A percentile compares a stretch with the other conserved stretches of the same genome.
Evolutionary conservation across 2,888 invertebrate species (phyloP).

Genomic region (Lottia gigantea): DNA sequence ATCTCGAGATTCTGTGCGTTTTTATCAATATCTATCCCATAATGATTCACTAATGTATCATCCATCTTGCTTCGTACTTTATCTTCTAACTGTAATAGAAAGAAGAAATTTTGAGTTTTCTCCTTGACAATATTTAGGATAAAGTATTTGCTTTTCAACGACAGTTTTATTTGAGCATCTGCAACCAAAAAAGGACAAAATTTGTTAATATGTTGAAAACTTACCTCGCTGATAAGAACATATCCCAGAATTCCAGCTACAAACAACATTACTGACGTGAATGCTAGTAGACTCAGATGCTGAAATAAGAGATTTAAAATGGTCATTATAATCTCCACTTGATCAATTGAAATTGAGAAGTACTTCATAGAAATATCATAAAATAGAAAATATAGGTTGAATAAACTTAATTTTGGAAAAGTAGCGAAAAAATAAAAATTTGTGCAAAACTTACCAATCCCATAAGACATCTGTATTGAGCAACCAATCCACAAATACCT

Average conservation of each 20-base stretch:
- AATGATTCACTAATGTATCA: conserved; percentile 39
- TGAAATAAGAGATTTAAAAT: too few relatives aligned
- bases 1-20: conserved; percentile 33
- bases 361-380: neutral
- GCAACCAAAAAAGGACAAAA: neutral
- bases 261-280: conserved; percentile 52
- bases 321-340: too few relatives aligned
- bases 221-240: conserved; percentile 53
- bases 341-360: neutral
- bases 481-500: conserved; percentile 44
- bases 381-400: neutral
- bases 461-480: conserved; percentile 50
- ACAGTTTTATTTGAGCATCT: too few relatives aligned
- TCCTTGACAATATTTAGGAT: too few relatives aligned
- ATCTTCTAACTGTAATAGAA: conserved; percentile 50
- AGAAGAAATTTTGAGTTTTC: too few relatives aligned
- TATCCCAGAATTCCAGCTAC: conserved; percentile 58
- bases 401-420: neutral
- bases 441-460: conserved; percentile 45
- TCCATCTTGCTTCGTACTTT: conserved; percentile 47
- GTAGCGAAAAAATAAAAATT: neutral
- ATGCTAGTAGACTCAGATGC: conserved; percentile 52
- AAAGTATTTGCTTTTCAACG: too few relatives aligned
- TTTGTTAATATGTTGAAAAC: conserved; percentile 11
- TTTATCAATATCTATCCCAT: conserved; percentile 34